These are phyloP conservation scores for Eucidaris tribuloides DNA, from an alignment of 35 echinoderm and acorn worm species.

Conservation along the genomic window DNA sequence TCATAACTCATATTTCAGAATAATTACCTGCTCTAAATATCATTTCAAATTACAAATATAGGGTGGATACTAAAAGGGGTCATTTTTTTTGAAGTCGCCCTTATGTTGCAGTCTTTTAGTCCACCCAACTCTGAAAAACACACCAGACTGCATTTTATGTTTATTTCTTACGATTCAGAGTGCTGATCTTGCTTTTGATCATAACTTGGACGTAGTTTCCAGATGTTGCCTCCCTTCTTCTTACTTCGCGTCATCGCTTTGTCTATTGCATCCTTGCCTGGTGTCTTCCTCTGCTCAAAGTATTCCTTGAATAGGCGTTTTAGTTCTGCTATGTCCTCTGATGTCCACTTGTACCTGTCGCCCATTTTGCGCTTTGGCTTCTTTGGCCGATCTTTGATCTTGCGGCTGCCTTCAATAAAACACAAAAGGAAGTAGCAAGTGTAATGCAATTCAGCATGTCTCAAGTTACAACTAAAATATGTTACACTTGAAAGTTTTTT, in stretches of 20 bases:
- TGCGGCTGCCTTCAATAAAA: not conserved
- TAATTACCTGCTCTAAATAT: not conserved
- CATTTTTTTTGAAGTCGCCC: constrained; percentile 1
- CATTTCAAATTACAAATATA: not conserved
- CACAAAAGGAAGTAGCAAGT: too few species aligned
- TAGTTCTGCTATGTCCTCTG: not conserved
- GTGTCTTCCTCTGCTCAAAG: not conserved
- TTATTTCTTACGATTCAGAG: too few species aligned
- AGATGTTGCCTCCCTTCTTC: not conserved
- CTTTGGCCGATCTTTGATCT: not conserved
- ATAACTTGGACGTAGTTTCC: too few species aligned
- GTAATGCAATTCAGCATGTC: too few species aligned
- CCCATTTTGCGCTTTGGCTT: not conserved
- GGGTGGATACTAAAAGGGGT: not conserved
- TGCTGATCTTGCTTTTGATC: too few species aligned
- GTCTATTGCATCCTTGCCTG: not conserved
- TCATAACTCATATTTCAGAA: not conserved
- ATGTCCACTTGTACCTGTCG: not conserved
- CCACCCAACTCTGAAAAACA: not conserved
- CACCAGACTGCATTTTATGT: too few species aligned
- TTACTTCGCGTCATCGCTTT: not conserved
- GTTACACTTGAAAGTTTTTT: too few species aligned
- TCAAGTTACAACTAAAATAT: too few species aligned
- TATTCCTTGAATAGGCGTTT: not conserved
- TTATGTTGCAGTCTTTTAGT: not conserved